Base-by-base conservation (phyloP, 2,113 vertebrate species). In the Zonotrichia leucophrys region DNA sequence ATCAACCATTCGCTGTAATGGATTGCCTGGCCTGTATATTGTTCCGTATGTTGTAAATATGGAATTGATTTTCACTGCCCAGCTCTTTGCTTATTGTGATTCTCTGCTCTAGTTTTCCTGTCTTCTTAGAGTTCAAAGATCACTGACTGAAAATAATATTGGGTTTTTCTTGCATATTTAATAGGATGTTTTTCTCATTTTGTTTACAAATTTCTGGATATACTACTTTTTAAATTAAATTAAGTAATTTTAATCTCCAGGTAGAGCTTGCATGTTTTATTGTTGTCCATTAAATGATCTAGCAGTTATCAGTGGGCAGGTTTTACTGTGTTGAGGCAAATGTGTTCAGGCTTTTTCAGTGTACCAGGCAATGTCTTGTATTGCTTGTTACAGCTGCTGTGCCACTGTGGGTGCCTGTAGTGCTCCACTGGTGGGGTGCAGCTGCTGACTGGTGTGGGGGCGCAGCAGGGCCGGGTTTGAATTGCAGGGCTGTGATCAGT, bases 51-150 rank as follows among this genome's bases (percentile, higher is more conserved):
- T 64, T 92, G 69, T 87, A 93, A 93, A 79, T 87, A 50, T 64
- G 66, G 76, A 93, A 95, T 95, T 81, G 93, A 93, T 96, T 95
- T 96, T 87, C 77, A 59, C 60, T 74, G 86, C 66, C 41, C 5
- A 5, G 68, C 41, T 81, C 94, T 76, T 68, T 35, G 39, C 69
- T 90, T 90, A 7, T 76, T 78, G 35, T 17, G 68, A 82, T 83
- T 82, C 55, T 70, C 64, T 64, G 23, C 47, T 74, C 53, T 62
- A 9, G 60, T 84, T 89, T 79, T 81, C 15, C 39, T 37, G 11
- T 39, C 78, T 90, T 56, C 69, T 77, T 62, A 16, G 47, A 86
- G 60, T 30, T 35, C 56, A 72, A 88, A 86, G 60, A 31, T 83
- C 24, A 12, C 39, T 19, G 39, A 59, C 50, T 49, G 47, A 49